Base-by-base conservation (phyloP, 1,140 invertebrate species). In the Battus philenor region DNA sequence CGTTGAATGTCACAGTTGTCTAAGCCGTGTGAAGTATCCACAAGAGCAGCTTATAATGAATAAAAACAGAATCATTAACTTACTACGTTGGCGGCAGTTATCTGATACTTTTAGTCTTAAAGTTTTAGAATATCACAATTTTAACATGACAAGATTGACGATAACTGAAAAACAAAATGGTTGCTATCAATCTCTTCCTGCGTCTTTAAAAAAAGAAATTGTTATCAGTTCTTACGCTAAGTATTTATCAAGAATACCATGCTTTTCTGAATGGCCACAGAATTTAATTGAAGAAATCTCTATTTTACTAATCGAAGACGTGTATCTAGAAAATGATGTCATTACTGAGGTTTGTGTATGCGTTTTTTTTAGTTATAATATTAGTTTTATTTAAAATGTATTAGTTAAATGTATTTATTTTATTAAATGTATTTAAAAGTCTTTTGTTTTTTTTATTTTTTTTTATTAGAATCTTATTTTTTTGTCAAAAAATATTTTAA, bases 271-370 rank as follows among this genome's bases (percentile, higher is more conserved):
- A 7, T 59, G 57, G 54, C 53, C 53, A 0, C 22, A 32, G 6
- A 30, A 50, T 1, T 13, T 64, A 12, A 45, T 59, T 6, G 53
- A 59, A 32, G 31, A 54, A 12, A 22, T 72, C 0, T 50, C 54
- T 1, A 4, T 58, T 10, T 10, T 58, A 39, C 15, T 68, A 9
- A 47, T 56, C 10, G 54, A 63, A 30, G 50, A 68, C 22, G 48
- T 66, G 13, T 68, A 54, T 34, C 30, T 71, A 30, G 15, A 24
- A 2, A 50, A 48, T 16, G 59, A 63, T 43, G 22, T 59, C 5
- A 44, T 71, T 8, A 29, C 48, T 2, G 54, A 56, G 27, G 68
- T 71, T 38, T 58, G 61, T 52, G 13, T 27, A 24, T 34, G 6
- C 18, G 15, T 33, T 9, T 31, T 4, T 30, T 44, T 31, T 9